Evolutionary conservation across 2,113 vertebrate species (phyloP), one percentile per base, ranked within the genome.

Genomic region (Strix aluco): DNA sequence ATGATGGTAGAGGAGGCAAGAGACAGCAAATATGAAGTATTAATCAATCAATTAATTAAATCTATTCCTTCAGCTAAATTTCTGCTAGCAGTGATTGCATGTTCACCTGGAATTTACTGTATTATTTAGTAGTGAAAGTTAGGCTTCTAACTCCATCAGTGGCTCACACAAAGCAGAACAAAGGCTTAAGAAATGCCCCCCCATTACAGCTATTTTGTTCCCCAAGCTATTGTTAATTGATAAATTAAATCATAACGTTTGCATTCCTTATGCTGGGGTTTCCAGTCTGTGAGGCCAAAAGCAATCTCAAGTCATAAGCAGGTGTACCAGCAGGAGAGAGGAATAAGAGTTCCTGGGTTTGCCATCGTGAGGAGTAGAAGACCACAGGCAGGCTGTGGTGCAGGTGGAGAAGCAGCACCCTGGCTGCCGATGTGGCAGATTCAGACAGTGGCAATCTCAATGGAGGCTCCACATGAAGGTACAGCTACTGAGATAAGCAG

Each of bases 401-500:
- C 1, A 3, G 11, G 5, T 44, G 36, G 18, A 11, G 18, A 88
- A 58, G 46, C 6, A 38, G 5, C 38, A 16, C 0, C 0, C 5
- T 36, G 30, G 22, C 5, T 32, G 42, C 16, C 57, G 20, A 67
- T 14, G 14, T 4, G 15, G 25, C n/a, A 90, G 57, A 51, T 51
- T 55, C 38, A 55, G 38, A 27, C 13, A 32, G 8, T 6, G 25
- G 11, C 15, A 26, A 14, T 58, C 36, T 46, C 63, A 49, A 7
- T 4, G 44, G 38, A 71, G 30, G 23, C 19, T 55, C 15, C 32
- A 51, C 16, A 27, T 69, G 44, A 54, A 38, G 63, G 14, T 34
- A 36, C 12, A 77, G 29, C 1, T 10, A 18, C 25, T n/a, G 46
- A 52, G 13, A 36, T 57, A 3, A 72, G 25, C 27, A 30, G 13